Base-by-base conservation (phyloP, 2,113 vertebrate genomes). In the Brachirus orientalis region DNA sequence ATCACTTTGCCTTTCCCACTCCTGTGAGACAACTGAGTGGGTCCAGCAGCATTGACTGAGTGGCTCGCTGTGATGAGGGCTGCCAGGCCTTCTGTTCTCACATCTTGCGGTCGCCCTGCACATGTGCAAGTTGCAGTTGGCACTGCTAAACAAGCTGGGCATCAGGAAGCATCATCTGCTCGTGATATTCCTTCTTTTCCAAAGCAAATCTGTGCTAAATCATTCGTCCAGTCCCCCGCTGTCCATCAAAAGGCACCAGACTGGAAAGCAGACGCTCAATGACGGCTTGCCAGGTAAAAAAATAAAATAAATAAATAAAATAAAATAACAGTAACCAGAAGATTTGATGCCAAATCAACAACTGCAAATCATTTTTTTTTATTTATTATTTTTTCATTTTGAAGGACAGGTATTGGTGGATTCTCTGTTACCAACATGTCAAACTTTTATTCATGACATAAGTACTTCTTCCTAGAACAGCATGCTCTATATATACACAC, bases 151-250 rank as follows among this genome's bases (percentile, higher is more conserved):
- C 69, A 86, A 84, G 84, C 75, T 58, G 86, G 86, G 83, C 79
- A 82, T 68, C 76, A 84, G 85, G 85, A 88, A 88, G 83, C 84
- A 60, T 89, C 87, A 78, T 91, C 90, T 90, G 90, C 84, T 86
- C 64, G 3, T 51, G 60, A 75, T 75, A 77, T 82, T 79, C 67
- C 63, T 75, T 76, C 75, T 14, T 46, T 77, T 89, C 86, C 80
- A 85, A 87, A 72, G 73, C 77, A 89, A 88, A 90, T 85, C 74
- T 75, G 85, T 73, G 85, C 50, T 87, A 89, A 90, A 87, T 85
- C 88, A 86, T 72, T 83, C 85, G 56, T 88, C 59, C 77, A 63
- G 75, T 69, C 62, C 65, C 84, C 86, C 75, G 81, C 88, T 89
- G 88, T 78, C 83, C 57, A 22, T 69, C 74, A 77, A 66, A 70